Base-by-base conservation (phyloP, 1,140 invertebrate genomes). In the Lasioglossum baleicum region DNA sequence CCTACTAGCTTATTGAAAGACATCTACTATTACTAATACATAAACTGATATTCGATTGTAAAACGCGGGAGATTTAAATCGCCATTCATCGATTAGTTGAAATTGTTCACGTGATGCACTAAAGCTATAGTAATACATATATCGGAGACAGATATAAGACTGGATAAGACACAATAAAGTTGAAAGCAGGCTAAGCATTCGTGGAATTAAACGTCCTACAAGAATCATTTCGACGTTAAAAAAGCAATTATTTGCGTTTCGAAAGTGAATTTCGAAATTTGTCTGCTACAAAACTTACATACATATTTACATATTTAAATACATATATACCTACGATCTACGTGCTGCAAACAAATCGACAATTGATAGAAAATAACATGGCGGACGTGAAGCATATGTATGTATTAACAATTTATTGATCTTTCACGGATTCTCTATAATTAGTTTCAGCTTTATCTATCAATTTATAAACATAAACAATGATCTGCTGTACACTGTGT, bases 121-220 rank as follows among this genome's bases (percentile, higher is more conserved):
- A 26, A 5, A 15, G 44, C 13, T 20, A 11, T 31, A 8, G 15
- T 0, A n/a, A 35, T 2, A 26, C 1, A 26, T 26, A 26, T 26
- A 22, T 42, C 2, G 3, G 7, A 64, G 60, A 64, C 56, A 78
- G n/a, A n/a, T n/a, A n/a, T n/a, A n/a, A n/a, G n/a, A 72, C 56
- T n/a, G n/a, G 44, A 72, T 72, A 78, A 78, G 51, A 51, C 15
- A 61, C 42, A 71, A 64, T n/a, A n/a, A 44, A 64, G 15, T 44
- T 3, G 35, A 20, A 22, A 3, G 22, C 63, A 26, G 26, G 26
- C 20, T 17, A n/a, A n/a, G 17, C 3, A 48, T 35, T 42, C 15
- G 15, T 2, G 7, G 42, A 40, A 61, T 3, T 15, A 20, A 63
- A 61, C 13, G 8, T 1, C 8, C 42, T 31, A 72, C 13, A 2